These are phyloP conservation scores for Drosophila emarginata DNA, from an alignment of 2,888 invertebrate genomes.

Conservation along the genomic window DNA sequence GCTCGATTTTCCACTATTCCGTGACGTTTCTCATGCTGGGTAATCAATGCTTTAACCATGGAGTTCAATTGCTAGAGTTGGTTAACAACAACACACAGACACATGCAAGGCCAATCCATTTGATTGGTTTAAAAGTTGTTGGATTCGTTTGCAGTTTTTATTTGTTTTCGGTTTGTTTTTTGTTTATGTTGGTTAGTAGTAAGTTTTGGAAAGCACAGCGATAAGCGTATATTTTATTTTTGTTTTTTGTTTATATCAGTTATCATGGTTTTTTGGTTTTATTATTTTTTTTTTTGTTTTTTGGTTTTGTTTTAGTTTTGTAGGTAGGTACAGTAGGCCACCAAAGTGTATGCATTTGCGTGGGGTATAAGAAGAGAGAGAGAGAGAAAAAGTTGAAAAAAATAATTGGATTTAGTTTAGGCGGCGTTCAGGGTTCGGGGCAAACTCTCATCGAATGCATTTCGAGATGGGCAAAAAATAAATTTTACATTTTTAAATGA, in stretches of 20 bases:
- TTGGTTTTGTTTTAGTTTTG: conserved; percentile 55
- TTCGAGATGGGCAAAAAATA: conserved; percentile 7
- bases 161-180: conserved; percentile 9
- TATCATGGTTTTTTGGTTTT: conserved; percentile 53
- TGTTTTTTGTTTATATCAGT: conserved; percentile 59
- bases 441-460: neutral
- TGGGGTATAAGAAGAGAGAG: conserved; percentile 67
- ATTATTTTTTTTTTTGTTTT: conserved; percentile 34
- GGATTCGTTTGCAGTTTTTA: conserved; percentile 50
- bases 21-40: conserved; percentile 62
- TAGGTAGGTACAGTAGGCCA: conserved; percentile 75
- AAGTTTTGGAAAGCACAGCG: conserved; percentile 67
- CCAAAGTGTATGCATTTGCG: conserved; percentile 77
- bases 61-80: conserved; percentile 80
- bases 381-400: conserved; percentile 70
- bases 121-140: conserved; percentile 19
- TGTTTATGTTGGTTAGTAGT: conserved; percentile 54
- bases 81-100: conserved; percentile 46
- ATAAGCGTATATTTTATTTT: conserved; percentile 51
- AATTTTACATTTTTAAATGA: neutral
- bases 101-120: conserved; percentile 63
- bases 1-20: conserved; percentile 66
- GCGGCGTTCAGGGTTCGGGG: conserved; percentile 13
- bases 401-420: conserved; percentile 61
- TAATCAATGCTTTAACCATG: conserved; percentile 64